These are phyloP conservation scores for Drosophila triauraria DNA, from an alignment of 1,140 invertebrate species.

Conservation along the genomic window DNA sequence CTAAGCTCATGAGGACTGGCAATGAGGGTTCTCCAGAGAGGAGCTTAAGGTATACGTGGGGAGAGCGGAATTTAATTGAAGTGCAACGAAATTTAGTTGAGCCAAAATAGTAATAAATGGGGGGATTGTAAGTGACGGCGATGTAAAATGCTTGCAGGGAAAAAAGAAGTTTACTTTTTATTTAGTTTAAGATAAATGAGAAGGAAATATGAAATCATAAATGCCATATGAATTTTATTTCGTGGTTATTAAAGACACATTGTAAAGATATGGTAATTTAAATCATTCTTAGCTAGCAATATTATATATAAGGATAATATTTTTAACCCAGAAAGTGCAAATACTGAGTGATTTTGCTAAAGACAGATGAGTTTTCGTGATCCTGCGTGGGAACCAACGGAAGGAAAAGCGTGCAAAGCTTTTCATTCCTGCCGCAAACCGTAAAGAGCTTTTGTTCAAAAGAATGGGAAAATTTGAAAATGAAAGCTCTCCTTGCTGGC, in stretches of 20 bases:
- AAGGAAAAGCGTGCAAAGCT: not conserved
- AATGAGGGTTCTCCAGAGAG: not conserved
- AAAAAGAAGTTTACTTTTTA: too few relatives aligned
- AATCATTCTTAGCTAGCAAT: too few relatives aligned
- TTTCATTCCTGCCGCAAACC: slow-evolving; percentile 13
- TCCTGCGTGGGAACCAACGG: not conserved
- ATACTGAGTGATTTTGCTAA: too few relatives aligned
- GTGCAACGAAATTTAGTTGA: slow-evolving; percentile 1
- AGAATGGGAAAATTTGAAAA: not conserved
- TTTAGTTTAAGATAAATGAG: too few relatives aligned
- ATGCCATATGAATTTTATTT: too few relatives aligned
- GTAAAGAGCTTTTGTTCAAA: not conserved
- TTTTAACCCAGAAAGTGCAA: too few relatives aligned
- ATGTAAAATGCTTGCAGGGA: not conserved
- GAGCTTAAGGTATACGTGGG: not conserved
- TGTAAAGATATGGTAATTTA: too few relatives aligned
- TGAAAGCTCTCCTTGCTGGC: not conserved
- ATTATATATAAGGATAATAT: too few relatives aligned
- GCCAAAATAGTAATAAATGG: slow-evolving; percentile 9
- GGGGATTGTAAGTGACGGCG: not conserved
- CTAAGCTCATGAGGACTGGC: slow-evolving; percentile 30
- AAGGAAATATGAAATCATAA: not conserved
- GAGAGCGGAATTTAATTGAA: slow-evolving; percentile 16
- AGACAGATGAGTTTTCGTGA: too few relatives aligned
- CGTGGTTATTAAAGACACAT: too few relatives aligned